Evolutionary conservation across 2,888 invertebrate species (phyloP).

Genomic region (Drosophila maculinotata): DNA sequence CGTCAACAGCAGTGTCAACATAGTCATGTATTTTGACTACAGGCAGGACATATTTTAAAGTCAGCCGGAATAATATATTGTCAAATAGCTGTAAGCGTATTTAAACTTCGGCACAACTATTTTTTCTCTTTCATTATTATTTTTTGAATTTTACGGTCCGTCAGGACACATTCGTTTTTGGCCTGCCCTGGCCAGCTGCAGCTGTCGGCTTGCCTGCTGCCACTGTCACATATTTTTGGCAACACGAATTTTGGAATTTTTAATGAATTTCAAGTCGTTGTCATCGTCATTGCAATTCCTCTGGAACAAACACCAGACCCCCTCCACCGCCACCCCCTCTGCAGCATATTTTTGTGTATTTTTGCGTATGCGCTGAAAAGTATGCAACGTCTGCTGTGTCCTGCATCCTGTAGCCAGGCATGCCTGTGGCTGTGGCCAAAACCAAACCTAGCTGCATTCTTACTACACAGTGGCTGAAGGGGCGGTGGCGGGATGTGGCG

Average conservation of each 20-base stretch:
- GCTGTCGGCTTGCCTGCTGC: constrained; percentile 1
- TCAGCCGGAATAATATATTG: too few relatives aligned
- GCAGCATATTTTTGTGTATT: constrained; percentile 62
- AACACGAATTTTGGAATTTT: constrained; percentile 68
- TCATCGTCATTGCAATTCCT: constrained; percentile 58
- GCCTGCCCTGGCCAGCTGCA: constrained; percentile 10
- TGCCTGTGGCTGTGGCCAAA: constrained; percentile 43
- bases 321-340: background rate
- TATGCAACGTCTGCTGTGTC: constrained; percentile 47
- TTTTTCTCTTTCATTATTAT: background rate
- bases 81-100: constrained; percentile 16
- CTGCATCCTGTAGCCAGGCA: constrained; percentile 22
- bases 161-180: constrained; percentile 39
- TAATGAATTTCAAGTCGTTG: constrained; percentile 70
- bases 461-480: too few relatives aligned
- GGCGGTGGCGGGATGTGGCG: background rate
- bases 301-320: background rate
- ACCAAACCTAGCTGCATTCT: constrained; percentile 5
- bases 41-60: too few relatives aligned
- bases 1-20: too few relatives aligned
- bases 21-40: too few relatives aligned
- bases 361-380: constrained; percentile 54
- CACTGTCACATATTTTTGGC: constrained; percentile 55
- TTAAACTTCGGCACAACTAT: background rate
- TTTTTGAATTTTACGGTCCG: constrained; percentile 11